A percentile compares a stretch with the other conserved stretches of the same genome.
Evolutionary conservation across 2,113 vertebrate species (phyloP).

Genomic region (Oncorhynchus kisutch): DNA sequence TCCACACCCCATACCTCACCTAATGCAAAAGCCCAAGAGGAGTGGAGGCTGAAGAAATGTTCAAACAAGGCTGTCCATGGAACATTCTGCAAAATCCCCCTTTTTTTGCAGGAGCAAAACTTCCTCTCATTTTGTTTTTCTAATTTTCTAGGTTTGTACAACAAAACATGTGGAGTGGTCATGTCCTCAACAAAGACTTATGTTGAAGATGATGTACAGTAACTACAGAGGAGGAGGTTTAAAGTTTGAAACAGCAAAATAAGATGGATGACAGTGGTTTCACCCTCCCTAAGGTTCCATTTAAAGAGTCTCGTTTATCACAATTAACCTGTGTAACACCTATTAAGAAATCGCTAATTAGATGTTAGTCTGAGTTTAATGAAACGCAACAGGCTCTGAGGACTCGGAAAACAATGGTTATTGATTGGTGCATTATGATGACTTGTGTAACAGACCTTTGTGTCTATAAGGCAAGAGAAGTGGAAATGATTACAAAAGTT

Average conservation of each 20-base stretch:
- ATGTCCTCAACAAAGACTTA: neutral
- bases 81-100: too few relatives aligned
- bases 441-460: neutral
- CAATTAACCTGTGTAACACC: conserved; percentile 51
- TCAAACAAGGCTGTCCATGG: too few relatives aligned
- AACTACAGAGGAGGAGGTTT: neutral
- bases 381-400: conserved; percentile 45
- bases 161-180: neutral
- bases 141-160: too few relatives aligned
- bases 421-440: conserved; percentile 15
- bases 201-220: conserved; percentile 20
- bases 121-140: too few relatives aligned
- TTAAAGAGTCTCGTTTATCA: conserved; percentile 58
- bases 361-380: conserved; percentile 50
- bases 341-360: conserved; percentile 57
- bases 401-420: conserved; percentile 23
- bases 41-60: too few relatives aligned
- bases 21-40: too few relatives aligned
- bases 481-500: neutral
- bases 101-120: too few relatives aligned
- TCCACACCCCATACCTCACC: too few relatives aligned
- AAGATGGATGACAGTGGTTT: conserved; percentile 41
- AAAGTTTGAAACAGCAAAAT: conserved; percentile 19
- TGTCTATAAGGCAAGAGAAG: too few relatives aligned
- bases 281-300: conserved; percentile 30